A percentile compares a stretch with the other conserved stretches of the same genome.
Conservation (phyloP, 2,113 vertebrate species). For the Benitochromis conjunctus region DNA sequence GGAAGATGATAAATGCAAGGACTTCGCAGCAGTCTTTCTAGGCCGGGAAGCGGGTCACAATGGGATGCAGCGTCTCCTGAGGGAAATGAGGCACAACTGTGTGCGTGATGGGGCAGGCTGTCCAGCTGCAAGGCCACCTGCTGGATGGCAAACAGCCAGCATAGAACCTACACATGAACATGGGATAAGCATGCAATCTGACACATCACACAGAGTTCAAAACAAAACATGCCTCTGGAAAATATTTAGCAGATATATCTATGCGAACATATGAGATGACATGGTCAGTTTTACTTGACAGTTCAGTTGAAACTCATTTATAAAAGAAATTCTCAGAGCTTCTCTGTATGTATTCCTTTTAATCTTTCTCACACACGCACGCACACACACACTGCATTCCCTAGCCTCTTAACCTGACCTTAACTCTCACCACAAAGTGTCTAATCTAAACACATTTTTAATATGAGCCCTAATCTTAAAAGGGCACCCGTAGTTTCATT, state of each 20-base stretch:
- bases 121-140: conserved; percentile 24
- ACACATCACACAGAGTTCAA: background rate
- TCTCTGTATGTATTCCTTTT: background rate
- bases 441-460: background rate
- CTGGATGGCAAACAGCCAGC: conserved; percentile 14
- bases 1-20: background rate
- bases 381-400: background rate
- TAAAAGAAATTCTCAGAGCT: background rate
- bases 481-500: background rate
- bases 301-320: background rate
- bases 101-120: conserved; percentile 5
- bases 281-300: background rate
- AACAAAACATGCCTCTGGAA: background rate
- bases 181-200: background rate
- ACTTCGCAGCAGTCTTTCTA: background rate
- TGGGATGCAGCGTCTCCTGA: background rate
- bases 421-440: background rate
- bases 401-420: background rate
- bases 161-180: background rate
- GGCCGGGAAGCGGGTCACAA: conserved; percentile 3
- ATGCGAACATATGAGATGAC: background rate
- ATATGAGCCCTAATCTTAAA: background rate
- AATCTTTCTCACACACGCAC: background rate
- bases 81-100: conserved; percentile 16
- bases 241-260: background rate